Evolutionary conservation across 2,888 invertebrate species (phyloP), one percentile per base, ranked within the genome.

Genomic region (Meghimatium bilineatum): DNA sequence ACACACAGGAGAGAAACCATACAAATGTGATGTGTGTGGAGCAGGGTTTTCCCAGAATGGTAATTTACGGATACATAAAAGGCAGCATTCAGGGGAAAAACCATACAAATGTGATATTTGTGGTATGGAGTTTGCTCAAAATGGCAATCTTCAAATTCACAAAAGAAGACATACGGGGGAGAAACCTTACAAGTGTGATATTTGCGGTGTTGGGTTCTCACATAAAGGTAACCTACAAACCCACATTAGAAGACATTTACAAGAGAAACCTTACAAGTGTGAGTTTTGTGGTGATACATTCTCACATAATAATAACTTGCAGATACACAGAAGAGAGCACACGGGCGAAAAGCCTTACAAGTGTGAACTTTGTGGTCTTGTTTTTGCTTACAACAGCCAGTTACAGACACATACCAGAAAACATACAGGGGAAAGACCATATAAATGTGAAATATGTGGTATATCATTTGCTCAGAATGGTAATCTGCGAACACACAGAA

Each of bases 11-110:
- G 78, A 78, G n/a, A 78, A 60, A n/a, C 78, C 78, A 3, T 78
- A 78, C 66, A 78, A 86, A 52, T 86, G 86, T 74, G 14, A 71
- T 23, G 56, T 84, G 26, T 86, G 86, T 66, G 86, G 83, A 0
- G 71, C 67, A 38, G 80, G 56, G 14, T 85, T 83, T 69, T 72
- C 80, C 12, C 44, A 78, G 49, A 80, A 83, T 38, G 77, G 80
- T 2, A 85, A 83, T 60, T 77, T 83, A 20, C 60, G 78, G 49
- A 75, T 80, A 20, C 85, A 85, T 69, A 76, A 84, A 75, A 66
- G 84, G 29, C 80, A 67, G 34, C 86, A 86, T 52, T 84, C 69
- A 49, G 86, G 86, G 1, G 72, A 80, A 32, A 84, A 84, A 26
- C 86, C 86, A 14, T 86, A 83, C 67, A 79, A 72, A 44, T 72